These are phyloP conservation scores for Hippolais icterina DNA, from an alignment of 2,113 vertebrate genomes.

Conservation along the genomic window DNA sequence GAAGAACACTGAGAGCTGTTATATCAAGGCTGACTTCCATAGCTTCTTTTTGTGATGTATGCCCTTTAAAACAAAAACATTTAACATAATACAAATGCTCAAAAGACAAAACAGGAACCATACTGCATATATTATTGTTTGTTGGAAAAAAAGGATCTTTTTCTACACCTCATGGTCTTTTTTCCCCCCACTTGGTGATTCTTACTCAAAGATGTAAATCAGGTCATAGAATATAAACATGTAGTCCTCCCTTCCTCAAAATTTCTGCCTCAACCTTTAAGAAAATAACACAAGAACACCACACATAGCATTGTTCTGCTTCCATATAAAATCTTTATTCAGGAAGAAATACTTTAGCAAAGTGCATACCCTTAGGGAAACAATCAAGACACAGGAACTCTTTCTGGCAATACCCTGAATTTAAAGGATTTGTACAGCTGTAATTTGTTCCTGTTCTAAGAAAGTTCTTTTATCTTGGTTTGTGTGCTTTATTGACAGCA, in stretches of 20 bases:
- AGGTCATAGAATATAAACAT: neutral
- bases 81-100: neutral
- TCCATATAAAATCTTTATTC: neutral
- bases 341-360: neutral
- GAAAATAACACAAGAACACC: neutral
- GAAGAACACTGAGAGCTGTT: conserved; percentile 93
- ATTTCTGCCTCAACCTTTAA: neutral
- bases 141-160: neutral
- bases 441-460: neutral
- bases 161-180: neutral
- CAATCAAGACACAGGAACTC: neutral
- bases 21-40: conserved; percentile 94
- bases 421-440: neutral
- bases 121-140: neutral
- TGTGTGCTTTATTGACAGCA: neutral
- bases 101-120: neutral
- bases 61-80: conserved; percentile 76
- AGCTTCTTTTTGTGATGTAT: conserved; percentile 91
- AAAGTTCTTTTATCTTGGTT: neutral
- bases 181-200: neutral
- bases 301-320: neutral
- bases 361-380: neutral
- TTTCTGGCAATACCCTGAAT: neutral
- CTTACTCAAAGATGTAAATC: neutral
- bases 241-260: neutral